Evolutionary conservation across 2,888 invertebrate species (phyloP).

Genomic region (Drosophila subsilvestris): DNA sequence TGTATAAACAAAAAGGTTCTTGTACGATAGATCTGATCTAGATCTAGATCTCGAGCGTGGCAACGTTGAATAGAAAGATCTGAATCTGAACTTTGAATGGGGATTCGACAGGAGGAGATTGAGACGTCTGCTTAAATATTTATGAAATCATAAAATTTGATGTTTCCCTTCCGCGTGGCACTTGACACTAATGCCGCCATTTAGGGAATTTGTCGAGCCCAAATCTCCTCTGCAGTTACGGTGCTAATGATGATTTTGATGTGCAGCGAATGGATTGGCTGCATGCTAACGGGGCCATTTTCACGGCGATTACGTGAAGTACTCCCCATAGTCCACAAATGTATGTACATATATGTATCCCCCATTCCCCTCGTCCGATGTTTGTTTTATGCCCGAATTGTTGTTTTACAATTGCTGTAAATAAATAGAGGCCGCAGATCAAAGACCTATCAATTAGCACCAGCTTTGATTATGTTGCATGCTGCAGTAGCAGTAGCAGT

Average conservation of each 20-base stretch:
- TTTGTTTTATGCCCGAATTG: conserved; percentile 76
- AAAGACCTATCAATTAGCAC: conserved; percentile 83
- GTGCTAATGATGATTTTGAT: conserved; percentile 79
- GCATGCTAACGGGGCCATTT: conserved; percentile 45
- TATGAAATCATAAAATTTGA: conserved; percentile 84
- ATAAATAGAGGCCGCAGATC: conserved; percentile 79
- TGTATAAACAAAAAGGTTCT: conserved; percentile 61
- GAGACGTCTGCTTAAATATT: conserved; percentile 71
- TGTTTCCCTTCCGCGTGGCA: conserved; percentile 80
- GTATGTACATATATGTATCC: not conserved
- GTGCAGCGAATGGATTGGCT: conserved; percentile 78
- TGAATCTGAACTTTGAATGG: conserved; percentile 15
- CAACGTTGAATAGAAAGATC: conserved; percentile 3
- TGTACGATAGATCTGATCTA: conserved; percentile 19
- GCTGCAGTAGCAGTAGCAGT: conserved; percentile 26
- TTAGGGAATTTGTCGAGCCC: conserved; percentile 40
- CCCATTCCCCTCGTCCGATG: conserved; percentile 35
- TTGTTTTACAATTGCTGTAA: conserved; percentile 76
- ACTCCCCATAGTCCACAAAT: conserved; percentile 5
- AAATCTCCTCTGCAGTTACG: conserved; percentile 31
- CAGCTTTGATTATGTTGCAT: conserved; percentile 79
- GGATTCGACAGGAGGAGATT: conserved; percentile 12
- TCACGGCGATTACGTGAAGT: conserved; percentile 36
- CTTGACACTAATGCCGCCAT: conserved; percentile 77
- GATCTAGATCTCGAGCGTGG: not conserved